Percentiles rank a stretch among this genome's conserved stretches.
Conservation (phyloP, 1,140 invertebrate genomes). For the Limonius californicus region DNA sequence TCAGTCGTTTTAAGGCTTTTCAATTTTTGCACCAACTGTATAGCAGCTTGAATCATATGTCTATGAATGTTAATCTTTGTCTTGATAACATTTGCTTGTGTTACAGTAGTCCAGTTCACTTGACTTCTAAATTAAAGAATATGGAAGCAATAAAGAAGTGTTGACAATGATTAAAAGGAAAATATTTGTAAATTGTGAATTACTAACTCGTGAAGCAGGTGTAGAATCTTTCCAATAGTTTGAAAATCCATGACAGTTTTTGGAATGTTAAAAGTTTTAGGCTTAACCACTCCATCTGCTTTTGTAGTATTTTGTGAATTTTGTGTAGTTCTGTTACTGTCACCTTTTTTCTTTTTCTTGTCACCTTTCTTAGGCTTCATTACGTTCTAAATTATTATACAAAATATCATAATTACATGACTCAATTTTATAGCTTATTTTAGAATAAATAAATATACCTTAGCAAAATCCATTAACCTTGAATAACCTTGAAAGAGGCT, state of each 20-base stretch:
- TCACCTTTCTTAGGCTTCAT: conserved; percentile 48
- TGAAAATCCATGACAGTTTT: conserved; percentile 49
- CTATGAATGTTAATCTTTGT: conserved; percentile 49
- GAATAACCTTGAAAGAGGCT: conserved; percentile 49
- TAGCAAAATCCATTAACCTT: conserved; percentile 48
- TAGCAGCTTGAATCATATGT: conserved; percentile 46
- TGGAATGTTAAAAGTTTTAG: conserved; percentile 44
- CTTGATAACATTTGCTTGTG: conserved; percentile 44
- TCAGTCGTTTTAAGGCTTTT: conserved; percentile 44
- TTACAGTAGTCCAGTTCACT: conserved; percentile 45
- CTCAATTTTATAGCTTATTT: too few relatives aligned
- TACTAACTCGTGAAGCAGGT: conserved; percentile 49
- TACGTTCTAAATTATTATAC: too few relatives aligned
- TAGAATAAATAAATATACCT: conserved; percentile 37
- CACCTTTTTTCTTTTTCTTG: conserved; percentile 38
- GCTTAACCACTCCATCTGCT: conserved; percentile 10
- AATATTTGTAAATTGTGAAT: conserved; percentile 17
- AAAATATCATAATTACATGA: too few relatives aligned
- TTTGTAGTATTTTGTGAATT: conserved; percentile 34
- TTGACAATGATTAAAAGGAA: conserved; percentile 39
- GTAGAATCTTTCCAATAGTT: conserved; percentile 46
- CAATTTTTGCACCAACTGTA: conserved; percentile 44
- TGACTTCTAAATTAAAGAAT: neutral
- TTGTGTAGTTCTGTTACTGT: conserved; percentile 41
- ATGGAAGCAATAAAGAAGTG: conserved; percentile 31